These are phyloP conservation scores for Delichon dasypus DNA, from an alignment of 2,797 vertebrate species.

Conservation along the genomic window DNA sequence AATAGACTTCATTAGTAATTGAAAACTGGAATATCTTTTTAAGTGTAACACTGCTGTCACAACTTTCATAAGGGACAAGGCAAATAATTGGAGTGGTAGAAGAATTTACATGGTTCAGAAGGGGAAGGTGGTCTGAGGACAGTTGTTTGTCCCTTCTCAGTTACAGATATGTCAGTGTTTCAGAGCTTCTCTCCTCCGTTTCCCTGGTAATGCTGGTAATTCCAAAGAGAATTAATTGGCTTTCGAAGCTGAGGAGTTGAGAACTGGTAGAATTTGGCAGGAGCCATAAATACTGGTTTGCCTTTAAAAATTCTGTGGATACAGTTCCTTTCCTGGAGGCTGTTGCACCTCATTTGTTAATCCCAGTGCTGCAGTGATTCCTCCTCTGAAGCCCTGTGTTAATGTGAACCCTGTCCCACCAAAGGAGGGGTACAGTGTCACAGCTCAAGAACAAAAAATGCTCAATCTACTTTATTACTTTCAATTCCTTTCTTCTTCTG, in stretches of 20 bases:
- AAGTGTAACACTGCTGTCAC: neutral
- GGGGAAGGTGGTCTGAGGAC: neutral
- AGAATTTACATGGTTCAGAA: neutral
- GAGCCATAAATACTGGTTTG: neutral
- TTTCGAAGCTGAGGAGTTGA: neutral
- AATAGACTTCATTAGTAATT: slow-evolving; percentile 41
- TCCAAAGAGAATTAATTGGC: neutral
- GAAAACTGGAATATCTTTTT: slow-evolving; percentile 19
- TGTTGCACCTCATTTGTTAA: neutral
- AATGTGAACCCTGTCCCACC: neutral
- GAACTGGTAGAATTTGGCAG: neutral
- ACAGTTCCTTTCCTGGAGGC: neutral
- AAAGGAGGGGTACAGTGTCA: neutral
- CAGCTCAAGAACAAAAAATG: neutral
- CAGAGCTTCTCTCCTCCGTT: neutral
- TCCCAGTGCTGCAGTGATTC: neutral
- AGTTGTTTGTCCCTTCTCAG: neutral
- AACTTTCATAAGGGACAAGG: slow-evolving; percentile 19
- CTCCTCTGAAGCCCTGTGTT: neutral
- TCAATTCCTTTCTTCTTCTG: neutral
- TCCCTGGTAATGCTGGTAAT: neutral
- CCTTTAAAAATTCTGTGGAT: neutral
- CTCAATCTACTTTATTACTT: neutral
- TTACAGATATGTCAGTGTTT: neutral
- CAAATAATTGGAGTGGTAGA: neutral